Evolutionary conservation across 2,888 invertebrate genomes (phyloP).

Genomic region (Sinhomidia bicolor): DNA sequence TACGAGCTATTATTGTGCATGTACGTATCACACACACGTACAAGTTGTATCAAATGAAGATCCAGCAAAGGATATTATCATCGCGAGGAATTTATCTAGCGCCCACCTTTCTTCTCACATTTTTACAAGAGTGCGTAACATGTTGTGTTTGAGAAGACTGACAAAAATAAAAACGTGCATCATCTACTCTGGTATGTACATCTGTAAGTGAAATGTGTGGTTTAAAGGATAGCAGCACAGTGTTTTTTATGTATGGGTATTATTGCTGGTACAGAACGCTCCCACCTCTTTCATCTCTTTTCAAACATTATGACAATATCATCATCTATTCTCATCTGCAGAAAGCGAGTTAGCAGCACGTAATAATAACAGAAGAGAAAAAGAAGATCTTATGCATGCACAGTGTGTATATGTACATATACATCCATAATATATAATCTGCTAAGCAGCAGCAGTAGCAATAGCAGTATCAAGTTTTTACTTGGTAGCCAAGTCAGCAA

Average conservation of each 20-base stretch:
- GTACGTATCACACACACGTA: background rate
- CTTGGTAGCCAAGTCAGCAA: constrained; percentile 43
- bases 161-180: background rate
- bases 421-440: constrained; percentile 1
- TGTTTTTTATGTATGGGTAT: background rate
- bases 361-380: background rate
- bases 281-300: constrained; percentile 37
- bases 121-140: background rate
- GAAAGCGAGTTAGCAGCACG: background rate
- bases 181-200: background rate
- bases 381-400: background rate
- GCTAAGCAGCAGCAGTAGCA: background rate
- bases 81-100: constrained; percentile 49
- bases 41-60: constrained; percentile 33
- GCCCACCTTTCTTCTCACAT: constrained; percentile 58
- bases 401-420: background rate
- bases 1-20: no score
- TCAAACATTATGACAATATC: background rate
- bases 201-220: background rate
- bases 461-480: background rate
- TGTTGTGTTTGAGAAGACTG: no score
- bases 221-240: background rate
- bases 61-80: constrained; percentile 41
- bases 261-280: constrained; percentile 30
- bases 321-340: background rate